Percentiles rank a stretch among this genome's conserved stretches.
phyloP scores from a whole-genome alignment of 1,140 invertebrate species.

The Microplitis demolitor region DNA sequence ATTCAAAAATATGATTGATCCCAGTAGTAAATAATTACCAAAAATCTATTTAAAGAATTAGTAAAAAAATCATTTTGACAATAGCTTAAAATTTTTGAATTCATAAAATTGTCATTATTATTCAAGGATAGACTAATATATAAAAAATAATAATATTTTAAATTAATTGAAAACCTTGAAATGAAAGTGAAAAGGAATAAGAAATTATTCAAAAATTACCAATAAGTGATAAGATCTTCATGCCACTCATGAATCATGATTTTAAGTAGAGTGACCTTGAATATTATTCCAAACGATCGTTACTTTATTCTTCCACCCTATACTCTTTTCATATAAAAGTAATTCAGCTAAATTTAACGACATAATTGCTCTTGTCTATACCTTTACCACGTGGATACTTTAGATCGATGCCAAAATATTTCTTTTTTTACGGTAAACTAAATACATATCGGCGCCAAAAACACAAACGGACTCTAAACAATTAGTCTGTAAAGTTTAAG shows the following conservation, averaged over 20 bases:
- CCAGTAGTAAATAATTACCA: too few species aligned
- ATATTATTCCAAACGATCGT: slow-evolving; percentile 6
- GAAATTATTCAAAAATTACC: neutral
- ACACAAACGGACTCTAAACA: too few species aligned
- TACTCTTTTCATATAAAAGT: neutral
- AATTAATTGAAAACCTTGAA: neutral
- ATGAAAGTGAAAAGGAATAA: neutral
- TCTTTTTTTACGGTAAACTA: neutral
- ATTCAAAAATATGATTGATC: too few species aligned
- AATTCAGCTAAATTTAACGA: slow-evolving; percentile 14
- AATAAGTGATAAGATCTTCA: slow-evolving; percentile 6
- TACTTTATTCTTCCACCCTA: neutral
- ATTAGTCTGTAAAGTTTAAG: too few species aligned
- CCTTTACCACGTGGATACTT: neutral
- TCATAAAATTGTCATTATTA: too few species aligned
- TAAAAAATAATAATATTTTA: neutral
- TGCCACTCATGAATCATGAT: neutral
- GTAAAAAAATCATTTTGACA: too few species aligned
- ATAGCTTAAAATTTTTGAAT: too few species aligned
- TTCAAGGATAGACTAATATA: neutral
- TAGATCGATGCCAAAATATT: neutral
- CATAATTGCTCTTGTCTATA: slow-evolving; percentile 8
- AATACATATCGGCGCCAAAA: neutral
- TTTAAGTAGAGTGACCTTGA: slow-evolving; percentile 19
- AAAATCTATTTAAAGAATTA: too few species aligned